These are phyloP conservation scores for Lagopus leucura DNA, from an alignment of 2,113 vertebrate species.

Conservation along the genomic window DNA sequence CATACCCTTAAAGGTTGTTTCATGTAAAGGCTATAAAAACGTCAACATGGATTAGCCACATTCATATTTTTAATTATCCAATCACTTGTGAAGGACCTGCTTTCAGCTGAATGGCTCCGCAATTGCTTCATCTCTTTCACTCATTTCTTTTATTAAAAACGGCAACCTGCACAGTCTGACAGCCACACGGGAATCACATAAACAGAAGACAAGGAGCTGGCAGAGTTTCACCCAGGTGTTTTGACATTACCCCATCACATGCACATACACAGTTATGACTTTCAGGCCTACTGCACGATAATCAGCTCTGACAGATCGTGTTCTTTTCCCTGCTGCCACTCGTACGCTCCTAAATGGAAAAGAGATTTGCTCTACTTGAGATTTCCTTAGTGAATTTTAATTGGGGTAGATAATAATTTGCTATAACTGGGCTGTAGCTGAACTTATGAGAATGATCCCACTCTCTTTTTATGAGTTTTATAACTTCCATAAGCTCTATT, in stretches of 20 bases:
- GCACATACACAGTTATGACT: background rate
- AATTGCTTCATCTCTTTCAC: constrained; percentile 34
- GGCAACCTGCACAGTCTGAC: background rate
- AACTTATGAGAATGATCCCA: background rate
- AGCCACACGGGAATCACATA: background rate
- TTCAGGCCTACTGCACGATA: constrained; percentile 8
- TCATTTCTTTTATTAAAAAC: constrained; percentile 46
- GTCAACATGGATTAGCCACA: constrained; percentile 69
- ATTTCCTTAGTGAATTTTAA: background rate
- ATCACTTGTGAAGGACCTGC: constrained; percentile 30
- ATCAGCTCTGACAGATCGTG: constrained; percentile 5
- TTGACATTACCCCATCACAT: constrained; percentile 16
- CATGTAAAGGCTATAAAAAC: constrained; percentile 72
- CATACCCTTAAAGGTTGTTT: constrained; percentile 66
- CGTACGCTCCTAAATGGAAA: background rate
- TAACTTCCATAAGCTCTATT: background rate
- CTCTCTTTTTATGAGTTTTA: background rate
- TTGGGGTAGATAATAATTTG: background rate
- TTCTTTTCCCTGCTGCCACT: background rate
- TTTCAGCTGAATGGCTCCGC: constrained; percentile 42
- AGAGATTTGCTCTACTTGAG: background rate
- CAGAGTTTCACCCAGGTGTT: constrained; percentile 47
- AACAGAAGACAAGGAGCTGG: constrained; percentile 28
- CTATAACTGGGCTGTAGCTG: background rate
- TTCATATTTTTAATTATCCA: constrained; percentile 74